Evolutionary conservation across 2,113 vertebrate genomes (phyloP).

Genomic region (Pongo abelii): DNA sequence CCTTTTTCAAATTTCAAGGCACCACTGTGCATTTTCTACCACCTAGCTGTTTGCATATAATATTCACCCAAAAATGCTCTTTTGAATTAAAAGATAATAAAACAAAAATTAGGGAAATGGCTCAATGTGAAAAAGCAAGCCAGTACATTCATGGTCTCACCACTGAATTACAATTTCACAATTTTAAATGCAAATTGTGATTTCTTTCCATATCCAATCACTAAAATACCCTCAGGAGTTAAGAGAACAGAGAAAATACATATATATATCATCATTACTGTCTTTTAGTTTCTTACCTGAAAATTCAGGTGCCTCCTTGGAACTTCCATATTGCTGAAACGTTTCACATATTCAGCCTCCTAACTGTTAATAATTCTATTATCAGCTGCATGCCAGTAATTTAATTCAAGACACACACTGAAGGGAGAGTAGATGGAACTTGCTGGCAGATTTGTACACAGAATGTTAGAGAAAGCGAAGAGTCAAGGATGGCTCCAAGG

Average conservation of each 20-base stretch:
- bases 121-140: not conserved
- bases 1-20: not conserved
- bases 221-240: not conserved
- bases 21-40: not conserved
- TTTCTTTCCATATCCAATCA: not conserved
- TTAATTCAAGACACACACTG: not conserved
- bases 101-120: not conserved
- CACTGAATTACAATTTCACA: constrained; percentile 30
- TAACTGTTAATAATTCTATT: not conserved
- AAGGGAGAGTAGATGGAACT: not conserved
- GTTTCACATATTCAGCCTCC: not conserved
- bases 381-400: not conserved
- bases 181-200: not conserved
- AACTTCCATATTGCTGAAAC: not conserved
- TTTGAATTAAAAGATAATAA: constrained; percentile 27
- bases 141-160: not conserved
- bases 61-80: not conserved
- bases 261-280: not conserved
- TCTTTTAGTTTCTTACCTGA: not conserved
- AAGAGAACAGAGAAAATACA: not conserved
- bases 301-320: not conserved
- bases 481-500: not conserved
- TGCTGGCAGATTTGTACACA: not conserved
- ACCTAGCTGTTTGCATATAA: not conserved
- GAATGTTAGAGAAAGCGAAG: not conserved